Conservation (phyloP, 2,797 vertebrate genomes). For the Octomys mimax region DNA sequence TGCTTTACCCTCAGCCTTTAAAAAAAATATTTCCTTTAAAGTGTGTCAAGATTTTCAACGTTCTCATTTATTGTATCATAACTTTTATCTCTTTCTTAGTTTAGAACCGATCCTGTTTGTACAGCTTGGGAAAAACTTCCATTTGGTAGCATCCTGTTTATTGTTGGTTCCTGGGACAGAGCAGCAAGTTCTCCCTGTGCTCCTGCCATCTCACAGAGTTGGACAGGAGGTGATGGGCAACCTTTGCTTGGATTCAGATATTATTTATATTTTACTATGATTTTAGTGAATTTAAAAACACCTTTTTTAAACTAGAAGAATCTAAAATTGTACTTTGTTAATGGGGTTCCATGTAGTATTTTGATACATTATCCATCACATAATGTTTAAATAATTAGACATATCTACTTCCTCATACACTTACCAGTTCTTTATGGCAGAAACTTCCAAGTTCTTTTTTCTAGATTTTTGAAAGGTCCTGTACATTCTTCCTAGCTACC, state of each 20-base stretch:
- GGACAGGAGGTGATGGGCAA: too few species aligned
- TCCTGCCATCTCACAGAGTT: not conserved
- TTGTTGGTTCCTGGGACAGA: not conserved
- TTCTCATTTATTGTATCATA: not conserved
- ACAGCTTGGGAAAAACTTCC: not conserved
- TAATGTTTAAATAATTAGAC: not conserved
- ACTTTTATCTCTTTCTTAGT: conserved; percentile 25
- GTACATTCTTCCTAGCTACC: not conserved
- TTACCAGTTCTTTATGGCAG: not conserved
- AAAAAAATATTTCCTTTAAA: not conserved
- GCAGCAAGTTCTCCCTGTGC: not conserved
- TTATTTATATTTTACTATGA: not conserved
- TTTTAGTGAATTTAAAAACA: not conserved
- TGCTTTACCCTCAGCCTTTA: not conserved
- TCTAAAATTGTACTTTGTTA: not conserved
- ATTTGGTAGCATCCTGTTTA: not conserved
- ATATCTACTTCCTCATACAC: not conserved
- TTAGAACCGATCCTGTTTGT: not conserved
- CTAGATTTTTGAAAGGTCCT: not conserved
- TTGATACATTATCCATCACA: not conserved
- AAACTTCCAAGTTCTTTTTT: not conserved
- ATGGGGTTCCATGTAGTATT: not conserved
- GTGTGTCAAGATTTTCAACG: not conserved
- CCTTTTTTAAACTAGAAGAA: not conserved
- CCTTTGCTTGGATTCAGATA: not conserved